A percentile compares a stretch with the other conserved stretches of the same genome.
phyloP scores from a whole-genome alignment of 1,140 invertebrate genomes.

The Aleiodes sp. region DNA sequence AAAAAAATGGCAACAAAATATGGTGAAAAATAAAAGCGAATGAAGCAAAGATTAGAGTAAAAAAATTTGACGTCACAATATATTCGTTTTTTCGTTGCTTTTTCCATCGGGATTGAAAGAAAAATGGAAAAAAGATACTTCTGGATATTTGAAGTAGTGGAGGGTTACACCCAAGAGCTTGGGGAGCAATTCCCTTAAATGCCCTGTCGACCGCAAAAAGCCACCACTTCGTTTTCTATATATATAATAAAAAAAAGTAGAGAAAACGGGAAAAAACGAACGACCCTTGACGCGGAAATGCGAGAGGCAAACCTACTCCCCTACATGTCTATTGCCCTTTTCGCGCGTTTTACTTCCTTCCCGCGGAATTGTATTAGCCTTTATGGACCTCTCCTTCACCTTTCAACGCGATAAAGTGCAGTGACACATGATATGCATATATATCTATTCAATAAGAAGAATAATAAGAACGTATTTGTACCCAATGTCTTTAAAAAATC shows the following conservation, averaged over 20 bases:
- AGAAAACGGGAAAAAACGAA: background rate
- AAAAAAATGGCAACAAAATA: too few relatives aligned
- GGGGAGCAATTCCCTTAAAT: conserved; percentile 64
- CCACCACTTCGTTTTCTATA: conserved; percentile 48
- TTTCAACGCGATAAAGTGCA: conserved; percentile 54
- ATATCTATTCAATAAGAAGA: too few relatives aligned
- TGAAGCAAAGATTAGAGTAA: too few relatives aligned
- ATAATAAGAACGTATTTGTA: too few relatives aligned
- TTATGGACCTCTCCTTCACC: conserved; percentile 48
- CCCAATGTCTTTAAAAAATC: too few relatives aligned
- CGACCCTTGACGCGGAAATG: background rate
- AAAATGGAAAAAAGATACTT: background rate
- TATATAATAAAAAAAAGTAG: conserved; percentile 44
- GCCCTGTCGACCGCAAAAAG: conserved; percentile 61
- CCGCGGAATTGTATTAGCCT: conserved; percentile 62
- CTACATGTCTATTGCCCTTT: conserved; percentile 26
- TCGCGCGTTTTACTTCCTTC: conserved; percentile 42
- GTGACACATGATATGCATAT: conserved; percentile 34
- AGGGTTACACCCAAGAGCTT: conserved; percentile 40
- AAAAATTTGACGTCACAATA: too few relatives aligned
- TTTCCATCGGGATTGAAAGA: too few relatives aligned
- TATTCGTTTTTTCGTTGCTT: background rate
- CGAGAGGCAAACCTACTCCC: conserved; percentile 4
- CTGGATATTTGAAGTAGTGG: background rate
- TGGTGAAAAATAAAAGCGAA: too few relatives aligned